Evolutionary conservation across 2,888 invertebrate genomes (phyloP).

Genomic region (Euzophera pinguis): DNA sequence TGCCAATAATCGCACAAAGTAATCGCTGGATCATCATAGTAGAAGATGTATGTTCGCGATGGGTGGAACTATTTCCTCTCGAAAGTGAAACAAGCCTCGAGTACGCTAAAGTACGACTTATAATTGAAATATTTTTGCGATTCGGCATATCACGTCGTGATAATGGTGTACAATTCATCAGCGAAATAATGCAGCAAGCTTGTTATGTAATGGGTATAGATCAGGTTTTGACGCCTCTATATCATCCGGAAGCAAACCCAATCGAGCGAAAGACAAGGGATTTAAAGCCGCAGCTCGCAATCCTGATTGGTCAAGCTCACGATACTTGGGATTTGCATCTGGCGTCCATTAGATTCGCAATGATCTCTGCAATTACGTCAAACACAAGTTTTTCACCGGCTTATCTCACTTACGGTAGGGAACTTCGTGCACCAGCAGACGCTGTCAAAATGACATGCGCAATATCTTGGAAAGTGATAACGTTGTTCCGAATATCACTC

Average conservation of each 20-base stretch:
- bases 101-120: not conserved
- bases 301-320: not conserved
- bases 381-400: not conserved
- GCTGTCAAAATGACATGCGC: not conserved
- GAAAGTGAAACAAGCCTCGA: not conserved
- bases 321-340: not conserved
- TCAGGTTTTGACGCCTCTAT: not conserved
- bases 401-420: not conserved
- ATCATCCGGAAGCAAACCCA: slow-evolving; percentile 1
- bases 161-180: slow-evolving; percentile 1
- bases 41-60: not conserved
- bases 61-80: slow-evolving; percentile 2
- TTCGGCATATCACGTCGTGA: not conserved
- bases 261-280: not conserved
- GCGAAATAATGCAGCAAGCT: not conserved
- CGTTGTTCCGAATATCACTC: not conserved
- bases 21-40: not conserved
- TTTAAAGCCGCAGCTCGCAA: slow-evolving; percentile 1
- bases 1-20: not conserved
- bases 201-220: too few species aligned
- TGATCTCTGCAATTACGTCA: not conserved
- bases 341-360: not conserved
- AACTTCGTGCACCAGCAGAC: not conserved
- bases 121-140: not conserved
- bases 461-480: not conserved